These are phyloP conservation scores for Nibea albiflora DNA, from an alignment of 2,113 vertebrate genomes.

Conservation along the genomic window DNA sequence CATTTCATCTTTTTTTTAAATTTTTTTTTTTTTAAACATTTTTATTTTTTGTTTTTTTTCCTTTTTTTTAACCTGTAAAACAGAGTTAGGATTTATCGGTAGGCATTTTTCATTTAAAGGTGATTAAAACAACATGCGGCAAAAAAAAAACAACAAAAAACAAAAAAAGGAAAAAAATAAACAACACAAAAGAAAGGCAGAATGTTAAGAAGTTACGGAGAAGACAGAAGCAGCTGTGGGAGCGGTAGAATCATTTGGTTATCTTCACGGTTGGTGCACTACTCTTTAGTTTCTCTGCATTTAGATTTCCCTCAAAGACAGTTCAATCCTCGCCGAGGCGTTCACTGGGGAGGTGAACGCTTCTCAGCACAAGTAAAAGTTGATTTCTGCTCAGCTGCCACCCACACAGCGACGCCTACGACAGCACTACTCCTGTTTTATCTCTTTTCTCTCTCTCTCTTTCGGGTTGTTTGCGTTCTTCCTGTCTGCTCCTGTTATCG, in stretches of 20 bases:
- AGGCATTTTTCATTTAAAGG: slow-evolving; percentile 75
- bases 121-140: slow-evolving; percentile 90
- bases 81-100: slow-evolving; percentile 77
- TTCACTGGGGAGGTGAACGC: slow-evolving; percentile 66
- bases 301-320: slow-evolving; percentile 68
- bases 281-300: slow-evolving; percentile 68
- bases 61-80: slow-evolving; percentile 66
- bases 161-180: slow-evolving; percentile 61
- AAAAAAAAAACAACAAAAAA: slow-evolving; percentile 58
- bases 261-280: slow-evolving; percentile 71
- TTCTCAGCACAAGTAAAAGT: slow-evolving; percentile 72
- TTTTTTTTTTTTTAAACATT: slow-evolving; percentile 55
- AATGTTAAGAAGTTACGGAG: slow-evolving; percentile 74
- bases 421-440: slow-evolving; percentile 53
- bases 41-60: slow-evolving; percentile 47
- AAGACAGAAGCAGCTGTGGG: slow-evolving; percentile 86
- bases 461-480: slow-evolving; percentile 82
- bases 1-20: slow-evolving; percentile 62
- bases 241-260: slow-evolving; percentile 79
- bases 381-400: slow-evolving; percentile 66
- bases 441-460: slow-evolving; percentile 45
- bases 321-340: slow-evolving; percentile 84
- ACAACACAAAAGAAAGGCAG: slow-evolving; percentile 77
- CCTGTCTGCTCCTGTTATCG: slow-evolving; percentile 89
- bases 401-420: slow-evolving; percentile 60